Conservation (phyloP, 2,797 vertebrate species). For the Selene dorsalis region DNA sequence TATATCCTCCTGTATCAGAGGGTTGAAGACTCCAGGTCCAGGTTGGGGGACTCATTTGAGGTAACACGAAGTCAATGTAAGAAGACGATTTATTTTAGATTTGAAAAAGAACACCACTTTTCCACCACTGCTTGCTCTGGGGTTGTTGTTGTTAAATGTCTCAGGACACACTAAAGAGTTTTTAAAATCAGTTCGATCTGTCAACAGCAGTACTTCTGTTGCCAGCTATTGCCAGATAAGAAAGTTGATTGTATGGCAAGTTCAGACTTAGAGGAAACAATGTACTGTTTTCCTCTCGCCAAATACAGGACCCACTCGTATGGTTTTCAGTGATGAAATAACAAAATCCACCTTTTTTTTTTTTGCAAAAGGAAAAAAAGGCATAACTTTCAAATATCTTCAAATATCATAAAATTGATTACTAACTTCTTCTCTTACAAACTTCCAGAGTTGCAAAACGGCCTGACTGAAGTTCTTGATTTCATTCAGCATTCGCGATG, state of each 20-base stretch:
- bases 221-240: neutral
- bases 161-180: neutral
- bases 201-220: neutral
- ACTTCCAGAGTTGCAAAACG: conserved; percentile 20
- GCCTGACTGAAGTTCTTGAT: conserved; percentile 43
- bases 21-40: no score
- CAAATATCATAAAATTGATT: conserved; percentile 20
- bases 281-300: neutral
- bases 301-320: neutral
- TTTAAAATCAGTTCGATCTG: neutral
- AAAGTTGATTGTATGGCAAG: neutral
- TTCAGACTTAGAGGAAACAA: conserved; percentile 3
- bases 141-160: neutral
- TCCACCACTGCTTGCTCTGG: neutral
- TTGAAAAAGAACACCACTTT: neutral
- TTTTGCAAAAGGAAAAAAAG: neutral
- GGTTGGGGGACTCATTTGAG: neutral
- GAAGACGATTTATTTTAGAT: neutral
- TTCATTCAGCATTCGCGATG: conserved; percentile 39
- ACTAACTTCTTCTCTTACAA: conserved; percentile 16
- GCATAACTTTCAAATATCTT: conserved; percentile 13
- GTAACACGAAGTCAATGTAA: neutral
- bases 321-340: conserved; percentile 12
- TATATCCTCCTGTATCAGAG: neutral
- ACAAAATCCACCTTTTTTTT: neutral